These are phyloP conservation scores for Oncorhynchus kisutch DNA, from an alignment of 2,113 vertebrate genomes.

Conservation along the genomic window DNA sequence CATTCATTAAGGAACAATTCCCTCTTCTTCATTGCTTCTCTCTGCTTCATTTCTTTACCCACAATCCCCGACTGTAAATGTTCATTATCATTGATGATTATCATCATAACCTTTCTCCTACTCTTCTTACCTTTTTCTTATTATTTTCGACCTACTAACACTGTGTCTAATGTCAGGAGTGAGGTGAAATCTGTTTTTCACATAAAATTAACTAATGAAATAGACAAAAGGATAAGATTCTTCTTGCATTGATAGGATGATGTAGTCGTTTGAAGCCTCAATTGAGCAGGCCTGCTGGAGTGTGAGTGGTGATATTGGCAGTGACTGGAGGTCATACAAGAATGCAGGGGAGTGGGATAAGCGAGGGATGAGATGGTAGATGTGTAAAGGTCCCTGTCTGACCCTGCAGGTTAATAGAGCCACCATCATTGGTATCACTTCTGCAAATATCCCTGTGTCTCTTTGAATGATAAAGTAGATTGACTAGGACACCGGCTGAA, in stretches of 20 bases:
- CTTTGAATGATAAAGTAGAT: constrained; percentile 27
- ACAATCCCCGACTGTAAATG: constrained; percentile 29
- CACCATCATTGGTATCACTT: constrained; percentile 37
- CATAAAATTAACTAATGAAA: too few relatives aligned
- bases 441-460: constrained; percentile 30
- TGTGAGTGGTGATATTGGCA: background rate
- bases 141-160: background rate
- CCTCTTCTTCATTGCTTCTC: background rate
- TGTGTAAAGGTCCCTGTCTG: constrained; percentile 37
- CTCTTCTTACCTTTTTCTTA: background rate
- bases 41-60: constrained; percentile 3
- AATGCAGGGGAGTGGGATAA: constrained; percentile 10
- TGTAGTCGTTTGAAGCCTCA: too few relatives aligned
- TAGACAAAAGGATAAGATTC: background rate
- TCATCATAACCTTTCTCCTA: constrained; percentile 28
- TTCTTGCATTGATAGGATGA: background rate
- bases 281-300: background rate
- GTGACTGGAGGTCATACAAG: constrained; percentile 15
- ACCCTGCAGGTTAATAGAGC: constrained; percentile 53
- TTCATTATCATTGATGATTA: constrained; percentile 5
- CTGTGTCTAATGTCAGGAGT: too few relatives aligned
- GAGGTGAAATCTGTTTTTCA: too few relatives aligned
- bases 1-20: constrained; percentile 18
- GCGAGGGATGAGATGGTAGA: constrained; percentile 21
- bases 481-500: constrained; percentile 20